Conservation (phyloP, 1,140 invertebrate species). For the Trissolcus basalis region DNA sequence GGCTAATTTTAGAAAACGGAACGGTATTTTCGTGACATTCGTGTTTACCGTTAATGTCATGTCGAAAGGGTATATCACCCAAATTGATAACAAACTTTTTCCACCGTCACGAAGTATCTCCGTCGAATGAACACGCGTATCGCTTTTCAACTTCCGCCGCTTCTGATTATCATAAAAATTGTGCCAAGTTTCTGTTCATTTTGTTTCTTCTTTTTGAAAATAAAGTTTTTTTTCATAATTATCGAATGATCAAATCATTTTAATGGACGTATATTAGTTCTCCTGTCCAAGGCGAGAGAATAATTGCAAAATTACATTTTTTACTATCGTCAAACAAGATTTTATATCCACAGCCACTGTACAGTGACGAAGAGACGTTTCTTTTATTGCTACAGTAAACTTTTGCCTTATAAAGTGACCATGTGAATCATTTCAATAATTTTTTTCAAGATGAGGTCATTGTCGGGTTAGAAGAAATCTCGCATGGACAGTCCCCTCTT, state of each 20-base stretch:
- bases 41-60: conserved; percentile 13
- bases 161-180: conserved; percentile 2
- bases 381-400: background rate
- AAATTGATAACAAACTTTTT: conserved; percentile 34
- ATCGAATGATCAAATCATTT: too few species aligned
- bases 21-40: conserved; percentile 36
- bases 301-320: too few species aligned
- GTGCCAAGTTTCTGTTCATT: background rate
- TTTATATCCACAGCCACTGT: too few species aligned
- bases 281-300: too few species aligned
- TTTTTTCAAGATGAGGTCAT: conserved; percentile 42
- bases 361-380: background rate
- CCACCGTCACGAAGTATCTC: conserved; percentile 12
- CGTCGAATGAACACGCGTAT: background rate
- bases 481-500: conserved; percentile 10
- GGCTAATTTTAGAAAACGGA: too few species aligned
- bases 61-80: conserved; percentile 27
- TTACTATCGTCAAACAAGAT: too few species aligned
- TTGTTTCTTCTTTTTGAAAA: too few species aligned
- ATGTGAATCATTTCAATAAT: conserved; percentile 19
- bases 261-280: too few species aligned
- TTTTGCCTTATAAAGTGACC: conserved; percentile 9
- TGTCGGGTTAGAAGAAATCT: conserved; percentile 37
- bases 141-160: conserved; percentile 7
- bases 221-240: too few species aligned